A percentile compares a stretch with the other conserved stretches of the same genome.
Evolutionary conservation across 2,888 invertebrate species (phyloP).

Genomic region (Eupithecia centaureata): DNA sequence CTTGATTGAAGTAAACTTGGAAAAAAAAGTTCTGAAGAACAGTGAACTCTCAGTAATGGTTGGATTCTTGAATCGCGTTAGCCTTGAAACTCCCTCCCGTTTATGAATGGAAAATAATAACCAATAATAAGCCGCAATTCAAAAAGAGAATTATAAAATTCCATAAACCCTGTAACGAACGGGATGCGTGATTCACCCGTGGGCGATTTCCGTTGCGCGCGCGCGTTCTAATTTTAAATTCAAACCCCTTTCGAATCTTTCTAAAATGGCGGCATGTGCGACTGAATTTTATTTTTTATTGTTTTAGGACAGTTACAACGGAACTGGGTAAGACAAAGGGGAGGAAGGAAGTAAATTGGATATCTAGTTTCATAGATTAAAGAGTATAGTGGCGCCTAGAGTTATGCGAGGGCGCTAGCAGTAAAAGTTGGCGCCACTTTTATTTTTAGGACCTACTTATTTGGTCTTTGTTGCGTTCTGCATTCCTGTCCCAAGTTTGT

Average conservation of each 20-base stretch:
- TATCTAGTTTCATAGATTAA: slow-evolving; percentile 27
- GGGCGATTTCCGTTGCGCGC: slow-evolving; percentile 76
- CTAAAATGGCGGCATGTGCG: slow-evolving; percentile 72
- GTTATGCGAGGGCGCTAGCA: not conserved
- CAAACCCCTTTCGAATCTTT: slow-evolving; percentile 76
- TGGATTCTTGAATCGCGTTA: not conserved
- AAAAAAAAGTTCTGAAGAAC: not conserved
- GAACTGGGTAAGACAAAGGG: slow-evolving; percentile 17
- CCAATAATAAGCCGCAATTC: slow-evolving; percentile 20
- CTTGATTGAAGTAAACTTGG: not conserved
- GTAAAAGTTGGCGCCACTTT: slow-evolving; percentile 4
- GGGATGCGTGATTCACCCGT: slow-evolving; percentile 69
- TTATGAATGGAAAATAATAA: slow-evolving; percentile 20
- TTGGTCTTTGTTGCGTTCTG: not conserved
- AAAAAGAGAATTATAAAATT: slow-evolving; percentile 40
- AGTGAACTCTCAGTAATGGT: not conserved
- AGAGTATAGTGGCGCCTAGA: slow-evolving; percentile 1
- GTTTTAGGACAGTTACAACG: slow-evolving; percentile 64
- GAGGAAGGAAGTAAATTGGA: slow-evolving; percentile 36
- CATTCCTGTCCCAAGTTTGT: not conserved
- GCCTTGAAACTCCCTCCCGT: not conserved
- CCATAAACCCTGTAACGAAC: slow-evolving; percentile 42
- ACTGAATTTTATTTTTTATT: slow-evolving; percentile 66
- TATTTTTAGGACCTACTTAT: not conserved
- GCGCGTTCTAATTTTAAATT: slow-evolving; percentile 77